These are phyloP conservation scores for Coregonus suidteri DNA, from an alignment of 2,797 vertebrate genomes.

Conservation along the genomic window DNA sequence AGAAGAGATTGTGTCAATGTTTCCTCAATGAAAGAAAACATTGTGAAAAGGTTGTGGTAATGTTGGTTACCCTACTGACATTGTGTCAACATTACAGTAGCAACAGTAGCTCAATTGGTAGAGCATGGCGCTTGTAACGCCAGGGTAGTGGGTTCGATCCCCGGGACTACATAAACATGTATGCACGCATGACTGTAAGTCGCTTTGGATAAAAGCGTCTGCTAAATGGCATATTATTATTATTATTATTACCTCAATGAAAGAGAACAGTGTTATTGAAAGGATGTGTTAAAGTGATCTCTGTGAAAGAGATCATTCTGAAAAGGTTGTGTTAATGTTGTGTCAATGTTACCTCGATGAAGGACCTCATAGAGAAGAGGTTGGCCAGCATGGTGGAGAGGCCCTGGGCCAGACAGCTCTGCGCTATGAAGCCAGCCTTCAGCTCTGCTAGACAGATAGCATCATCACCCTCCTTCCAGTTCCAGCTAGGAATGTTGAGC, in stretches of 20 bases:
- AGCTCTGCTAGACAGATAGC: conserved; percentile 98
- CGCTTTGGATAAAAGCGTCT: too few relatives aligned
- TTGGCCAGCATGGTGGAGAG: conserved; percentile 99
- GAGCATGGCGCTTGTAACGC: too few relatives aligned
- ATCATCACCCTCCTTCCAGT: conserved; percentile 99
- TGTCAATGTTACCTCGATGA: conserved; percentile 91
- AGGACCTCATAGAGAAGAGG: conserved; percentile 99
- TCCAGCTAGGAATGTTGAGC: conserved; percentile 99
- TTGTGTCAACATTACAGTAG: neutral
- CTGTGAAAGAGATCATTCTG: neutral
- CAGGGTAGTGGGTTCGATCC: too few relatives aligned
- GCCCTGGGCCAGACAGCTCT: conserved; percentile 99
- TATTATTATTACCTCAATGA: neutral
- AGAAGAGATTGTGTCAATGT: neutral
- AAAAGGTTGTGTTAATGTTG: neutral
- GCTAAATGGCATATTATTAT: too few relatives aligned
- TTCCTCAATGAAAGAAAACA: neutral
- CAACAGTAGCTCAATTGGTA: too few relatives aligned
- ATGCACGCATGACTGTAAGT: too few relatives aligned
- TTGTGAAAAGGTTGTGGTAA: neutral
- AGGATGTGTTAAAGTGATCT: neutral
- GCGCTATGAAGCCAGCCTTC: conserved; percentile 98
- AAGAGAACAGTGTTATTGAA: neutral
- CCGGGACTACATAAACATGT: too few relatives aligned
- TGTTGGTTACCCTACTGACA: neutral